Percentiles rank a stretch among this genome's conserved stretches.
Evolutionary conservation across 2,888 invertebrate genomes (phyloP).

Genomic region (Cotesia congregata): DNA sequence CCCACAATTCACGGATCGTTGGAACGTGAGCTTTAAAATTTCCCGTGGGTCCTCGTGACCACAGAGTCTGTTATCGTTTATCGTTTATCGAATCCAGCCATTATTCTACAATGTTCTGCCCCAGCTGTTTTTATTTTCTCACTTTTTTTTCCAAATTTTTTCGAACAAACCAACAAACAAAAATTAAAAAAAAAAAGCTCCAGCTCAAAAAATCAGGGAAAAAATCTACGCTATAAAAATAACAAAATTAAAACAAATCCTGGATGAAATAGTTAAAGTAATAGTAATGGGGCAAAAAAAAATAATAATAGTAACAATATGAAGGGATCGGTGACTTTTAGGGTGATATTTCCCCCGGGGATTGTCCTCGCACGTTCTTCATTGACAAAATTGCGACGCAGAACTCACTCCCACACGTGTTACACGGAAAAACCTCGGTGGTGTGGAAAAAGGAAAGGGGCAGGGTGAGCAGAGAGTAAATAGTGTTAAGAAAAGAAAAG

Average conservation of each 20-base stretch:
- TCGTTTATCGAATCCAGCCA: constrained; percentile 33
- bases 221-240: background rate
- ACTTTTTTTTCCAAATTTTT: background rate
- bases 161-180: background rate
- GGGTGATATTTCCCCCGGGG: constrained; percentile 48
- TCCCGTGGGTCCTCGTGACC: constrained; percentile 39
- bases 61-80: constrained; percentile 32
- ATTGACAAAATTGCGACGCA: constrained; percentile 27
- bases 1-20: constrained; percentile 55
- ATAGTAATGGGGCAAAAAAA: background rate
- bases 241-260: constrained; percentile 22
- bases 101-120: constrained; percentile 28
- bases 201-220: background rate
- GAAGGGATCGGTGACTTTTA: constrained; percentile 40
- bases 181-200: background rate
- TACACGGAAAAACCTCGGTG: constrained; percentile 2
- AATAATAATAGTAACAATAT: constrained; percentile 22
- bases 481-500: constrained; percentile 17
- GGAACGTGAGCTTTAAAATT: constrained; percentile 44
- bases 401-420: constrained; percentile 12
- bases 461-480: background rate
- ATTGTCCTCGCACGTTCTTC: constrained; percentile 26
- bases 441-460: background rate
- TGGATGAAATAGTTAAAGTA: constrained; percentile 11
- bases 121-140: constrained; percentile 25